These are phyloP conservation scores for Girardinus metallicus DNA, from an alignment of 2,797 vertebrate genomes.

Conservation along the genomic window DNA sequence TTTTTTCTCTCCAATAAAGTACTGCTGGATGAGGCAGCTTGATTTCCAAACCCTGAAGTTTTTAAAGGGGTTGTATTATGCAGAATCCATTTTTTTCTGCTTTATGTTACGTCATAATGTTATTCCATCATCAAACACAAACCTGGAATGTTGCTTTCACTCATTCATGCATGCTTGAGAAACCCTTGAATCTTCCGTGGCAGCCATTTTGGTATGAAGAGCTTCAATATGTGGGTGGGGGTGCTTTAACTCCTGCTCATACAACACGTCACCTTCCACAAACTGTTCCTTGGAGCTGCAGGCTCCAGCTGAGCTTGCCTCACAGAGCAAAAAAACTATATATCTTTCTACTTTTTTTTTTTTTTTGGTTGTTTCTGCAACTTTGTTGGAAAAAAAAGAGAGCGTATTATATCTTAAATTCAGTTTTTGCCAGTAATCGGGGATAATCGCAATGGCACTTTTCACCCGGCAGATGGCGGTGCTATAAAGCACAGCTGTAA, in stretches of 20 bases:
- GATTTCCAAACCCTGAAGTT: not conserved
- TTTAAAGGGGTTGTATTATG: not conserved
- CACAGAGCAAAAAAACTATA: not conserved
- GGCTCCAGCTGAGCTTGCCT: no score
- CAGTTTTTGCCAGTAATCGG: not conserved
- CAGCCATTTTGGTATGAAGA: no score
- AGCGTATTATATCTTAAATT: not conserved
- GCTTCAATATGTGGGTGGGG: no score
- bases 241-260: no score
- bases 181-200: no score
- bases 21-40: not conserved
- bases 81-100: no score
- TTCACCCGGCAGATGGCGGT: conserved; percentile 46
- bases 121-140: no score
- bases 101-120: no score
- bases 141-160: no score
- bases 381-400: not conserved
- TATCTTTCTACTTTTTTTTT: not conserved
- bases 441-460: conserved; percentile 12
- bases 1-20: conserved; percentile 2
- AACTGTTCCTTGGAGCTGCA: no score
- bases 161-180: no score
- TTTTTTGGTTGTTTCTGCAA: not conserved
- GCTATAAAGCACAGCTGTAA: conserved; percentile 28
- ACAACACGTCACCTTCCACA: no score